Conservation (phyloP, 1,140 invertebrate species). For the Atta colombica region DNA sequence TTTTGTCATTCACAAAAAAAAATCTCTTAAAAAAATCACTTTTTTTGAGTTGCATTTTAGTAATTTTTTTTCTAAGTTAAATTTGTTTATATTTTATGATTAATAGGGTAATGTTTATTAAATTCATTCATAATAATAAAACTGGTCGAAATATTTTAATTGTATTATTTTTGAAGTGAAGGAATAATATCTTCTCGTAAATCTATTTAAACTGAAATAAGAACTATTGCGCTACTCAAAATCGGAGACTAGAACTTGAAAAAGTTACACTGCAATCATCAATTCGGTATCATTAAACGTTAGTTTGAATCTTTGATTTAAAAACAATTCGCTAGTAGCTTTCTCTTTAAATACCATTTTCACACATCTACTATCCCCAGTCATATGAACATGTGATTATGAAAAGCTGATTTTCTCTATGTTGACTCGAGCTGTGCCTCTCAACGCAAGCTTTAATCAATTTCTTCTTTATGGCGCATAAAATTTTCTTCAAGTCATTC, state of each 20-base stretch:
- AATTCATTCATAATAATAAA: too few species aligned
- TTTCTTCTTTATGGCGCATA: constrained; percentile 53
- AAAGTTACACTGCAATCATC: background rate
- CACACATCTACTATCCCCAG: background rate
- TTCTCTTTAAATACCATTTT: background rate
- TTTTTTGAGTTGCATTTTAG: too few species aligned
- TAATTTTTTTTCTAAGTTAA: too few species aligned
- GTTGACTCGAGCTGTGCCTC: background rate
- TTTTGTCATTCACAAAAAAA: too few species aligned
- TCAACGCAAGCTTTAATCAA: constrained; percentile 53
- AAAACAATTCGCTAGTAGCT: background rate
- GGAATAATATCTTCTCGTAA: background rate
- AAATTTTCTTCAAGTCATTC: constrained; percentile 32
- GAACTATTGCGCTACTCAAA: background rate
- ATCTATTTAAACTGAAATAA: background rate
- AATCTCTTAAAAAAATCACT: too few species aligned
- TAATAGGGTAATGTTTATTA: too few species aligned
- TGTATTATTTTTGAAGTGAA: too few species aligned
- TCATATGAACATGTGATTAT: constrained; percentile 24
- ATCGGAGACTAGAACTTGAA: background rate
- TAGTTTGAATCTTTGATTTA: background rate
- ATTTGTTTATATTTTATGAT: too few species aligned
- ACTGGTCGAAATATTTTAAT: too few species aligned
- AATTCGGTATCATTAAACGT: background rate
- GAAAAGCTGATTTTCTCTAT: constrained; percentile 54